Conservation (phyloP, 2,888 invertebrate genomes). For the Diaperis boleti region DNA sequence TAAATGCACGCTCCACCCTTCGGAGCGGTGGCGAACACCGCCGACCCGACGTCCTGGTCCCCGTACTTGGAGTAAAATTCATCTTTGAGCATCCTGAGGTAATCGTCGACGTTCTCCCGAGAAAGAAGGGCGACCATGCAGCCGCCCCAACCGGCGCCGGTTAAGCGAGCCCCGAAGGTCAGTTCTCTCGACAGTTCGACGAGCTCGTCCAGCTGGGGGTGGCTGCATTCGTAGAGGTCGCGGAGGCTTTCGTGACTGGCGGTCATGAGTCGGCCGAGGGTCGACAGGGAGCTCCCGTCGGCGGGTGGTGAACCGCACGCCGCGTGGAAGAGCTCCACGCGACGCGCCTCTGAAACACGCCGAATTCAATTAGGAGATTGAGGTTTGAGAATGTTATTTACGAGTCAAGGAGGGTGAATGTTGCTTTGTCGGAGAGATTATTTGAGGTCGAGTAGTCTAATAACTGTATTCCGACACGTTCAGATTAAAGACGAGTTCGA, state of each 20-base stretch:
- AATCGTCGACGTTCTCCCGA: slow-evolving; percentile 74
- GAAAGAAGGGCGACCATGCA: slow-evolving; percentile 90
- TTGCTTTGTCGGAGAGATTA: too few relatives aligned
- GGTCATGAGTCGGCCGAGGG: slow-evolving; percentile 87
- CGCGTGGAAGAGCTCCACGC: slow-evolving; percentile 83
- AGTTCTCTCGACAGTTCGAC: slow-evolving; percentile 78
- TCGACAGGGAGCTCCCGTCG: slow-evolving; percentile 65
- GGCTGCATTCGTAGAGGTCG: slow-evolving; percentile 93
- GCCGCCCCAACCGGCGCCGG: slow-evolving; percentile 99
- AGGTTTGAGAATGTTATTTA: too few relatives aligned
- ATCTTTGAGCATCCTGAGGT: slow-evolving; percentile 76
- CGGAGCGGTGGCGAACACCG: slow-evolving; percentile 76
- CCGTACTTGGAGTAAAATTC: slow-evolving; percentile 75
- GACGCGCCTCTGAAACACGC: slow-evolving; percentile 79
- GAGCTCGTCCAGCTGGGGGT: slow-evolving; percentile 85
- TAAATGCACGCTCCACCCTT: slow-evolving; percentile 72
- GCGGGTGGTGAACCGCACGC: slow-evolving; percentile 71
- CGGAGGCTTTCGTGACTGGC: slow-evolving; percentile 89
- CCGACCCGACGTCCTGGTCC: slow-evolving; percentile 62
- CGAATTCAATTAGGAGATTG: background rate
- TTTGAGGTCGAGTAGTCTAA: too few relatives aligned
- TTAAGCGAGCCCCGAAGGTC: slow-evolving; percentile 85
- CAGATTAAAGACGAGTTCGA: too few relatives aligned
- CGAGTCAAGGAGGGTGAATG: too few relatives aligned
- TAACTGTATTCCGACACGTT: too few relatives aligned